Conservation (phyloP, 2,797 vertebrate species). For the Pangasius krempfi region DNA sequence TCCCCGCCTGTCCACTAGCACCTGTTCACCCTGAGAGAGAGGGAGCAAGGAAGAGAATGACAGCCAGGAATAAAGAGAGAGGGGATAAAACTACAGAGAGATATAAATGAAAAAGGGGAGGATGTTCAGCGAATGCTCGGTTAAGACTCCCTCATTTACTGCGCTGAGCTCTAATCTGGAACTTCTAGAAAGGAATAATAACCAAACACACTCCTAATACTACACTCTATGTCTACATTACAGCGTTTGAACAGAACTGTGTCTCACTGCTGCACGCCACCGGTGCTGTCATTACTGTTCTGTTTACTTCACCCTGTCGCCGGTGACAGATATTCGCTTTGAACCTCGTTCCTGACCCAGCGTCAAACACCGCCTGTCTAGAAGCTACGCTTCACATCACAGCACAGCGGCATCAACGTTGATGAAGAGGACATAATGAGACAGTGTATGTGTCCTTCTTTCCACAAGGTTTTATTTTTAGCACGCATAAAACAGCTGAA, state of each 20-base stretch:
- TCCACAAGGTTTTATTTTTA: constrained; percentile 39
- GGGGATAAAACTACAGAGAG: background rate
- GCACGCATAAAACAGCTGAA: constrained; percentile 30
- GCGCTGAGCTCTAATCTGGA: background rate
- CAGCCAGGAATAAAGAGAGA: background rate
- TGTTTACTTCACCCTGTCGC: constrained; percentile 52
- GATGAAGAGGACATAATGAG: constrained; percentile 48
- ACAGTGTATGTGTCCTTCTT: constrained; percentile 35
- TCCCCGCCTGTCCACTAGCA: constrained; percentile 81
- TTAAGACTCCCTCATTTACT: constrained; percentile 2
- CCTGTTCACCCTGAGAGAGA: constrained; percentile 76
- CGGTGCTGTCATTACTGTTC: constrained; percentile 34
- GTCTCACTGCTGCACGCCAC: constrained; percentile 31
- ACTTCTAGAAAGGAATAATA: constrained; percentile 15
- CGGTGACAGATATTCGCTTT: constrained; percentile 44
- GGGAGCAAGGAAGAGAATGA: constrained; percentile 20
- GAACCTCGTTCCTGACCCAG: constrained; percentile 46
- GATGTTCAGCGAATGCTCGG: background rate
- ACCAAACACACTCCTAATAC: background rate
- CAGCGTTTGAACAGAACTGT: constrained; percentile 25
- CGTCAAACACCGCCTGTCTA: constrained; percentile 47
- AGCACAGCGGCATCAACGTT: constrained; percentile 33
- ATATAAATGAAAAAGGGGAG: background rate
- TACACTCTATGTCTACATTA: constrained; percentile 17
- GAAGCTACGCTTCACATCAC: constrained; percentile 43